A percentile compares a stretch with the other conserved stretches of the same genome.
These are phyloP conservation scores for Drosophila dunni DNA, from an alignment of 1,140 invertebrate genomes.

Conservation along the genomic window DNA sequence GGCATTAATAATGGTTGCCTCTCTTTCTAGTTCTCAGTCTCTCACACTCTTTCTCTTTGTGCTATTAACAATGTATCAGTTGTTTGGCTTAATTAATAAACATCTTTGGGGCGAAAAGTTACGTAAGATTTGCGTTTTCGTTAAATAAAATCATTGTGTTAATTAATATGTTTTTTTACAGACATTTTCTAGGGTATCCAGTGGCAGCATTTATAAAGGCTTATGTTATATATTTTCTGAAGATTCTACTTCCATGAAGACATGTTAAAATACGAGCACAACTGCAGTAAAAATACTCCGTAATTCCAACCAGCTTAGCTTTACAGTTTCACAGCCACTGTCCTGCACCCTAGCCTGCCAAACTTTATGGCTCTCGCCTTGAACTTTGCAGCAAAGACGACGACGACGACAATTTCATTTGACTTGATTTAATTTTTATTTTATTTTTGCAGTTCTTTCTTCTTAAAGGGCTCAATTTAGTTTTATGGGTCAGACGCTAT, in stretches of 20 bases:
- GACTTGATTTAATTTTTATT: conserved; percentile 1
- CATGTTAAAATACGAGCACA: background rate
- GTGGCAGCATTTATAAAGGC: too few species aligned
- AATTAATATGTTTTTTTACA: background rate
- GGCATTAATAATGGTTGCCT: conserved; percentile 31
- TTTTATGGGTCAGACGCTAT: conserved; percentile 27
- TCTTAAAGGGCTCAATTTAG: conserved; percentile 2
- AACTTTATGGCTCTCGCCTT: background rate
- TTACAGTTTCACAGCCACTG: conserved; percentile 10
- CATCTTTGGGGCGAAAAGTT: conserved; percentile 19
- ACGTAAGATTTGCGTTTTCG: conserved; percentile 15
- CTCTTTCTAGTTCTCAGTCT: background rate
- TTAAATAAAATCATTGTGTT: background rate
- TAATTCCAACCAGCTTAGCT: background rate
- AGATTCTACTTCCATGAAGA: too few species aligned
- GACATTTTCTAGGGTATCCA: background rate
- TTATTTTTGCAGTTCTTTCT: conserved; percentile 3
- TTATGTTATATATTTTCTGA: too few species aligned
- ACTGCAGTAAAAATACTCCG: background rate
- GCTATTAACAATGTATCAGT: conserved; percentile 17
- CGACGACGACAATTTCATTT: conserved; percentile 22
- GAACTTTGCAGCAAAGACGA: conserved; percentile 13
- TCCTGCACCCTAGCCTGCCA: background rate
- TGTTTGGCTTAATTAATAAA: conserved; percentile 46
- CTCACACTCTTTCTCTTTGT: conserved; percentile 27